These are phyloP conservation scores for Campoplex capitator DNA, from an alignment of 2,888 invertebrate genomes.

Conservation along the genomic window DNA sequence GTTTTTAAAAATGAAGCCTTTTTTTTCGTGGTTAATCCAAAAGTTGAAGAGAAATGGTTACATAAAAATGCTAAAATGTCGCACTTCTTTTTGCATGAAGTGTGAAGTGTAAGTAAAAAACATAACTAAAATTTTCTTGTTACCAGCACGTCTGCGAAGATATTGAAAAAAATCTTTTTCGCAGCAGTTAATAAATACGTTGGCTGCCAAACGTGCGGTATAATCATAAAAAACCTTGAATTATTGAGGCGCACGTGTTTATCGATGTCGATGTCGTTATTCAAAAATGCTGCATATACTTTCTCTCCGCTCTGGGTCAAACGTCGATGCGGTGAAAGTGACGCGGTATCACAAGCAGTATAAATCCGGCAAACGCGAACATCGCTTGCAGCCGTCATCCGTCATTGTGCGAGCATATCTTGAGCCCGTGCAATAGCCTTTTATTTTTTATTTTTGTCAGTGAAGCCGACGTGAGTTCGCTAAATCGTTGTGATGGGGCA, in stretches of 20 bases:
- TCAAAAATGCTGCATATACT: not conserved
- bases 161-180: not conserved
- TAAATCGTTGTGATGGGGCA: not conserved
- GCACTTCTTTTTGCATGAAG: not conserved
- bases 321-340: conserved; percentile 19
- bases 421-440: not conserved
- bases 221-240: not conserved
- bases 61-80: not conserved
- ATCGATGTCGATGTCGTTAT: not conserved
- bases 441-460: not conserved
- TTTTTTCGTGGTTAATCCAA: too few species aligned
- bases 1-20: not conserved
- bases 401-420: conserved; percentile 28
- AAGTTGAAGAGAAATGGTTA: too few species aligned
- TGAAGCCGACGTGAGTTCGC: not conserved
- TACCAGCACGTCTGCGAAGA: not conserved
- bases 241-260: not conserved
- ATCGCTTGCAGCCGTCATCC: conserved; percentile 23
- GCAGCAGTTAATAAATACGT: not conserved
- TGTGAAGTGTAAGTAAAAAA: too few species aligned
- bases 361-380: not conserved
- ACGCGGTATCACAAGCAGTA: not conserved
- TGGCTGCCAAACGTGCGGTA: not conserved
- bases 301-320: not conserved
- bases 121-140: too few species aligned